Evolutionary conservation across 2,797 vertebrate genomes (phyloP), one percentile per base, ranked within the genome.

Genomic region (Takifugu rubripes): DNA sequence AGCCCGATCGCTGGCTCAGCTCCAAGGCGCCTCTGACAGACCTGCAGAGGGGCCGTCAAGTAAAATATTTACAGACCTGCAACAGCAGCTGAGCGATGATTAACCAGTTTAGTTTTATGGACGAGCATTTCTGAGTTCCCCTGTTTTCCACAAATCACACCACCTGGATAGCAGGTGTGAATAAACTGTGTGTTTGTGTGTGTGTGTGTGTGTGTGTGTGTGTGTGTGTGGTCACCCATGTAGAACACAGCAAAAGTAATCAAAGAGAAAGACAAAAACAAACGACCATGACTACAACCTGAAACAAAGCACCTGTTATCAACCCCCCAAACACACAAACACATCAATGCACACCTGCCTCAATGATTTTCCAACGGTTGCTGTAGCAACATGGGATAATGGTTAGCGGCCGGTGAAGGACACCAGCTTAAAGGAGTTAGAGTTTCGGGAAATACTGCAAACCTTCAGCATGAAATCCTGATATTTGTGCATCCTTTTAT

Each of bases 1-100:
- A 83, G 63, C 68, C 65, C 71, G 75, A 81, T 79, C 72, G 71
- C 80, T 79, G 72, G 84, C 83, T 74, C 79, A 68, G 50, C 66
- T 15, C 47, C 3, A 59, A 61, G 12, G 74, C 61, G 68, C 61
- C 66, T 76, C 65, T 72, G 64, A 40, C 36, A 50, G 54, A 69
- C 54, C 61, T 74, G 56, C 64, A 54, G 59, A 44, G 44, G 56
- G 61, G 55, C 51, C 61, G 66, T 52, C 58, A 49, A 59, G 77
- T 79, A 75, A 84, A 81, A 77, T 75, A 81, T 84, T 79, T 52
- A 79, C 66, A 72, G 58, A 74, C 69, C 72, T 52, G 43, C 50
- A 55, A 29, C 45, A 15, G 42, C 52, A 45, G 25, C 43, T 51
- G 57, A 29, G 53, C 49, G 64, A 14, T 73, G 55, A 77, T 73